phyloP scores from a whole-genome alignment of 1,140 invertebrate genomes.

The Rhizoglyphus robini region DNA sequence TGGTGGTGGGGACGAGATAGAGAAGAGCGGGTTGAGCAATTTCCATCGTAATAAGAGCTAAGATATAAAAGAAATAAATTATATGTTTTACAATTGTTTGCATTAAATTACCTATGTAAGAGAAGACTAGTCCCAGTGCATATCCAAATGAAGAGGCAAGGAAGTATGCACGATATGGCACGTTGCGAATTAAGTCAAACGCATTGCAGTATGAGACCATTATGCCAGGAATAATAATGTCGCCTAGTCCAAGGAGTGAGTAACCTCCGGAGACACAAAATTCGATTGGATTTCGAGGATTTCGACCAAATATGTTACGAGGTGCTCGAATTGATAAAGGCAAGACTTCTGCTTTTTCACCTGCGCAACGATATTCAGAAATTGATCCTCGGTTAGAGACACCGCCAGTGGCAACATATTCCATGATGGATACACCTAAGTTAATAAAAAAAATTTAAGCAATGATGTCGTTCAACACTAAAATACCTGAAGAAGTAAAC shows the following conservation, averaged over 20 bases:
- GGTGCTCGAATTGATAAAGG: conserved; percentile 46
- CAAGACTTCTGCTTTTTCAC: conserved; percentile 28
- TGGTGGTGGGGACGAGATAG: conserved; percentile 49
- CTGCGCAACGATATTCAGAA: conserved; percentile 3
- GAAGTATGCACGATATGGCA: conserved; percentile 37
- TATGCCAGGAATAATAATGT: conserved; percentile 45
- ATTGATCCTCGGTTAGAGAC: neutral
- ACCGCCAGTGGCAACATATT: conserved; percentile 43
- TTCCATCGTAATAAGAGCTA: conserved; percentile 6
- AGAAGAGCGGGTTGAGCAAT: conserved; percentile 49
- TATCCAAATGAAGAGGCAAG: conserved; percentile 39
- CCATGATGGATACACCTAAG: conserved; percentile 40
- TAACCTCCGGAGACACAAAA: conserved; percentile 30
- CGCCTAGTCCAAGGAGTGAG: conserved; percentile 47
- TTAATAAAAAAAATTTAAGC: neutral
- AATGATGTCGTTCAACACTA: no score
- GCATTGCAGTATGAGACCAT: conserved; percentile 39
- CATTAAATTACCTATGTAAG: conserved; percentile 41
- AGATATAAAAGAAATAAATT: neutral
- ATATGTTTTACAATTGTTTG: no score
- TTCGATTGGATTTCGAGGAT: conserved; percentile 9
- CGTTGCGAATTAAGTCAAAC: conserved; percentile 37
- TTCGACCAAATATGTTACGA: conserved; percentile 27
- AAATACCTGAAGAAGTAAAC: no score
- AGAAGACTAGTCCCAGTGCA: conserved; percentile 40